Base-by-base conservation (phyloP, 2,113 vertebrate species). In the Albula glossodonta region DNA sequence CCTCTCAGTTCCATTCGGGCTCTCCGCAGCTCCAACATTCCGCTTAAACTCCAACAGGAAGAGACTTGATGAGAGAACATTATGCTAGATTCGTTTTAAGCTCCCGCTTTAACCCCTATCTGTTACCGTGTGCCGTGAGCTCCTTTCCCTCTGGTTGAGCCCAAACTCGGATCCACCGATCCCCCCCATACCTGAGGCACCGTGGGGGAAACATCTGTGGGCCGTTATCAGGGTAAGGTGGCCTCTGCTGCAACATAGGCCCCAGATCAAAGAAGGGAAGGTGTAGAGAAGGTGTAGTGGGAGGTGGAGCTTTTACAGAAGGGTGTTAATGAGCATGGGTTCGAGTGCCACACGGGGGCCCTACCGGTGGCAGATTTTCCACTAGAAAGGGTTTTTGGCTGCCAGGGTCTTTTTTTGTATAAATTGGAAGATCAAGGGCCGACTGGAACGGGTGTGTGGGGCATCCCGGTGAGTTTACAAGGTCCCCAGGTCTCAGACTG, bases 391-490 rank as follows among this genome's bases (percentile, higher is more conserved):
- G 10, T 60, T 86, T 91, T 88, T 89, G 87, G 88, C 85, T 83
- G 78, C 81, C 77, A 52, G 78, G 81, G 87, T 22, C 60, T 49
- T 12, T 85, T 41, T 41, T 41, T 90, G 89, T 82, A 88, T 85
- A 90, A 89, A 88, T 22, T 8, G 52, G 51, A 89, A 87, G 90
- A 92, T 92, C 89, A 92, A 92, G 90, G 89, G 81, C 57, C 60
- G 80, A 83, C 48, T 81, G 78, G 66, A 81, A 63, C 63, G 81
- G 85, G 82, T 66, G 17, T 85, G 83, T 25, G 87, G 83, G 86
- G 85, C 85, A 9, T 10, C 87, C 90, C 81, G 86, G 88, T 89
- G 89, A 0, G 84, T 90, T 91, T 90, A 90, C 84, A 25, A 86
- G 52, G 22, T 78, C 83, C 83, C 17, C 53, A 87, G 87, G 91